Evolutionary conservation across 2,888 invertebrate genomes (phyloP), one percentile per base, ranked within the genome.

Genomic region (Dicycla oo): DNA sequence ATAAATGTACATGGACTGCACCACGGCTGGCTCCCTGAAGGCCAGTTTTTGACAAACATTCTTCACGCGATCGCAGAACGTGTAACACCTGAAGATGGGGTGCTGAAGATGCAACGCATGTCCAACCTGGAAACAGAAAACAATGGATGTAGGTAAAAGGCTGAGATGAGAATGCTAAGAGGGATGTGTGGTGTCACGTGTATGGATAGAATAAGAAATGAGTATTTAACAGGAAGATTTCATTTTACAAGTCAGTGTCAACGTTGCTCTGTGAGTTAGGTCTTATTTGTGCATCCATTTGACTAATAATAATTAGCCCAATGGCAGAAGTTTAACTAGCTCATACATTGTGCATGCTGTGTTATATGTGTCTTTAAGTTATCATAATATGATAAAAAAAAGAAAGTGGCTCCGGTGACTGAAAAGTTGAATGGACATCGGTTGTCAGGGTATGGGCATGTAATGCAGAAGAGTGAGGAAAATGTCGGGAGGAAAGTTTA

Each of bases 1-100:
- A 93, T 98, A 99, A 78, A 99, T 99, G 89, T 98, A 98, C 99
- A 99, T 99, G 94, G 99, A 99, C 91, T 99, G 99, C 2, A 98
- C 98, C 0, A 99, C 97, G 0, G 98, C 97, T 0, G 99, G 99
- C 54, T 98, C 97, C 69, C 96, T 94, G 76, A 98, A 97, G 6
- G 97, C 97, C 18, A 99, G 92, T 82, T 97, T 97, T 85, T 97
- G 97, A 78, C 98, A 98, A 7, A 98, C 95, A 71, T 97, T 97
- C 92, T 98, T 98, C 15, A 99, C 97, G 83, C 98, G 97, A 79
- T 98, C 97, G 89, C 98, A 97, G 91, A 99, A 98, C 0, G 99
- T 98, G 82, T 98, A 96, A 86, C 97, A 97, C 86, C 97, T 97
- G 94, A 99, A 99, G 40, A 97, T 96, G 0, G 98, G 98, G 88